Conservation (phyloP, 2,888 invertebrate genomes). For the Acanthosoma haemorrhoidale region DNA sequence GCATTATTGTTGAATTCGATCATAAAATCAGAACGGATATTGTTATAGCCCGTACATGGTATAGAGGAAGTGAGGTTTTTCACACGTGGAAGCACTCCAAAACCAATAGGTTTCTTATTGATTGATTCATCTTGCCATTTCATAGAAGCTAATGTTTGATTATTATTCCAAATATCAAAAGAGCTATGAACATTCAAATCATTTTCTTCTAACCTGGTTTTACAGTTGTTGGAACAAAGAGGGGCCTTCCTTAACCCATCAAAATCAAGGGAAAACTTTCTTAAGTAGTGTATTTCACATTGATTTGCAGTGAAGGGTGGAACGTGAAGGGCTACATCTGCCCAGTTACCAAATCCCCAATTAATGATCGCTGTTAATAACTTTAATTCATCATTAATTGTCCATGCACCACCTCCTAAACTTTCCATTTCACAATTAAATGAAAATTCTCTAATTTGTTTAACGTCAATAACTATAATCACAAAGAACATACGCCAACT, state of each 20-base stretch:
- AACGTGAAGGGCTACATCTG: not conserved
- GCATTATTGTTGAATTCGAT: conserved; percentile 39
- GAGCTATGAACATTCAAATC: not conserved
- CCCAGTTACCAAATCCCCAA: conserved; percentile 30
- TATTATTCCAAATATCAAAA: not conserved
- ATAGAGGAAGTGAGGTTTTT: not conserved
- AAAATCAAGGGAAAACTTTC: conserved; percentile 12
- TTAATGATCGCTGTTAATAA: conserved; percentile 19
- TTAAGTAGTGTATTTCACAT: conserved; percentile 28
- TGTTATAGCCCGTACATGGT: conserved; percentile 36
- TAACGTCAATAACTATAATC: too few relatives aligned
- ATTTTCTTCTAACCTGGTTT: not conserved
- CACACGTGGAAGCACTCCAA: not conserved
- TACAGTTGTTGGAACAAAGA: conserved; percentile 25
- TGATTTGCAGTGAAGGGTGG: not conserved
- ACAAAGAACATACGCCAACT: too few relatives aligned
- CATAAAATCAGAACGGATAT: conserved; percentile 38
- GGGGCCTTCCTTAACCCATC: not conserved
- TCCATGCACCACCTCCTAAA: conserved; percentile 25
- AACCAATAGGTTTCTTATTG: not conserved
- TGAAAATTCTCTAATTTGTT: too few relatives aligned
- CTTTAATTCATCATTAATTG: conserved; percentile 25
- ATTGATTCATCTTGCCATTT: not conserved
- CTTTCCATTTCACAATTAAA: too few relatives aligned
- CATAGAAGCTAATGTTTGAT: not conserved